phyloP scores from a whole-genome alignment of 2,113 vertebrate species.

The Pygoscelis antarcticus region DNA sequence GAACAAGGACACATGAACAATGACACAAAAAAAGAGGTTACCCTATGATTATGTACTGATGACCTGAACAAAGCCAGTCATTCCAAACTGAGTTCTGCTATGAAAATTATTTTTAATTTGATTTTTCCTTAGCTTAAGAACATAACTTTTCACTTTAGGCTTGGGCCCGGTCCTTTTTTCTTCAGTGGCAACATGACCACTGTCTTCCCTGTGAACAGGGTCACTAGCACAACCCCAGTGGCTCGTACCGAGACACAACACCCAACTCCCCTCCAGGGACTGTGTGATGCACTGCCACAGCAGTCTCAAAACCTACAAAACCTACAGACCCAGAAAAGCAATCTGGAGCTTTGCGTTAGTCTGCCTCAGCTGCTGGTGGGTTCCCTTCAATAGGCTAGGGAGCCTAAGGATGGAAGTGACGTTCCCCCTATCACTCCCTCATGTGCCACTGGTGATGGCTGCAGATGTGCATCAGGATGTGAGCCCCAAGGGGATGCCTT shows the following conservation, averaged over 20 bases:
- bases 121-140: background rate
- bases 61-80: background rate
- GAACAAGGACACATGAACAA: background rate
- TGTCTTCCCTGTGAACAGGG: background rate
- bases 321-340: background rate
- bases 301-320: background rate
- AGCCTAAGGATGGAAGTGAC: rapidly evolving
- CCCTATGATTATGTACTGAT: background rate
- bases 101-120: background rate
- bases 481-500: background rate
- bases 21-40: background rate
- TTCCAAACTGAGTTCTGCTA: background rate
- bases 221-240: background rate
- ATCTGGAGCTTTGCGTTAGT: background rate
- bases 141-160: background rate
- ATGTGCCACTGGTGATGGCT: background rate
- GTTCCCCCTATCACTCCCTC: background rate
- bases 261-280: background rate
- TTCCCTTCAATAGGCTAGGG: background rate
- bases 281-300: background rate
- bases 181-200: background rate
- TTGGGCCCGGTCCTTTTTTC: background rate
- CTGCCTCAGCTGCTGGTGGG: background rate
- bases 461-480: background rate
- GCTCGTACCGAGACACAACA: background rate